phyloP scores from a whole-genome alignment of 2,888 invertebrate species.

The Trachelus iudaicus region DNA sequence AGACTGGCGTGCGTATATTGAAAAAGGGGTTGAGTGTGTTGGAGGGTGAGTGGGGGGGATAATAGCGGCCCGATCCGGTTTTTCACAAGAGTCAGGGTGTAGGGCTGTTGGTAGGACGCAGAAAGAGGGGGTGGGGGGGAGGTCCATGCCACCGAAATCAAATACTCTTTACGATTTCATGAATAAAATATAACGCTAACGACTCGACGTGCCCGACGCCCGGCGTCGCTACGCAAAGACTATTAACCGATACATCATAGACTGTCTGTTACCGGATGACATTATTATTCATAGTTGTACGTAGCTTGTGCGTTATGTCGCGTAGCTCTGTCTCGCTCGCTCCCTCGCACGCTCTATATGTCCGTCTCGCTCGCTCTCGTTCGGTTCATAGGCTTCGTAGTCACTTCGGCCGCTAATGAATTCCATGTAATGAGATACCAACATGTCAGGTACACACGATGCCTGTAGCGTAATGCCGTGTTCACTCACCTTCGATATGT shows the following conservation, averaged over 20 bases:
- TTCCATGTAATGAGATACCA: slow-evolving; percentile 33
- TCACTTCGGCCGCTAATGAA: slow-evolving; percentile 30
- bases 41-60: neutral
- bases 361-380: neutral
- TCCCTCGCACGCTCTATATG: neutral
- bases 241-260: slow-evolving; percentile 51
- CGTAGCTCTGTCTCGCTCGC: neutral
- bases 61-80: neutral
- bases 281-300: slow-evolving; percentile 39
- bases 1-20: neutral
- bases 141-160: neutral
- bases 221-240: slow-evolving; percentile 33
- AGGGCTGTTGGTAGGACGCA: neutral
- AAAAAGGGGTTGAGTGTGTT: neutral
- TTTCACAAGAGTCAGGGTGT: neutral
- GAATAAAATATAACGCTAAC: slow-evolving; percentile 41
- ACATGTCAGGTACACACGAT: slow-evolving; percentile 9
- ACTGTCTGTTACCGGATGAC: slow-evolving; percentile 42
- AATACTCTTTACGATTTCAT: slow-evolving; percentile 30
- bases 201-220: slow-evolving; percentile 23
- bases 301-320: neutral
- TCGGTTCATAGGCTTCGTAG: neutral
- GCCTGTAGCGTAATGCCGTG: neutral
- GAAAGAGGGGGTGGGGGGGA: neutral
- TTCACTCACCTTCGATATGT: neutral